Base-by-base conservation (phyloP, 2,113 vertebrate genomes). In the Chloroceryle aenea region DNA sequence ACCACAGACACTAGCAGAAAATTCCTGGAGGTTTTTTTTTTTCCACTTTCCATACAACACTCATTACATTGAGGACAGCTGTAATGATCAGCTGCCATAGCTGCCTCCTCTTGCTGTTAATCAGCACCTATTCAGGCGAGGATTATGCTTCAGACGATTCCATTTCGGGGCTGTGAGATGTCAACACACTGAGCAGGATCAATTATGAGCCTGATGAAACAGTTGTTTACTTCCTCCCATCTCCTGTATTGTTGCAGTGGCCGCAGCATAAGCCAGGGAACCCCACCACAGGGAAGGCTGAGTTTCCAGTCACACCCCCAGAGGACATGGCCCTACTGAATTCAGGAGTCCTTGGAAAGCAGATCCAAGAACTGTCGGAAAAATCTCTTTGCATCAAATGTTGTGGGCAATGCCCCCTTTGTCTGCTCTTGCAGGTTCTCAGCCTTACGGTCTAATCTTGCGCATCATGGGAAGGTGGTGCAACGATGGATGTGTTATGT, bases 211-310 rank as follows among this genome's bases (percentile, higher is more conserved):
- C 42, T 73, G 75, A 73, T 48, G 45, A 69, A 86, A 14, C 1
- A 22, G 50, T 38, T 15, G 43, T 75, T 56, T 85, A 26, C 29
- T 32, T 30, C 59, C 23, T 32, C 25, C 30, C 25, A 7, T 75
- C 1, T 0, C 55, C 63, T 63, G 72, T 29, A 32, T 16, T 73
- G 66, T 77, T 78, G 77, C 68, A 80, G 67, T 2, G 21, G 48
- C 55, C 77, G 14, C 32, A 40, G 47, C 3, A 2, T 59, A 52
- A 87, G 42, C 26, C 59, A 87, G 34, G 72, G 72, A 78, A 74
- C 10, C 42, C 38, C 34, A 8, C 11, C 22, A 14, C 0, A 0
- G 32, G 40, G 34, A 32, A 48, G 5, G 14, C 40, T 34, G 22
- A 80, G 68, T 22, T 47, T 30, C 38, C 56, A 26, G 22, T 48